Conservation (phyloP, 37 sponge, comb jelly and placozoan genomes). For the Aphrocallistes beatrix region DNA sequence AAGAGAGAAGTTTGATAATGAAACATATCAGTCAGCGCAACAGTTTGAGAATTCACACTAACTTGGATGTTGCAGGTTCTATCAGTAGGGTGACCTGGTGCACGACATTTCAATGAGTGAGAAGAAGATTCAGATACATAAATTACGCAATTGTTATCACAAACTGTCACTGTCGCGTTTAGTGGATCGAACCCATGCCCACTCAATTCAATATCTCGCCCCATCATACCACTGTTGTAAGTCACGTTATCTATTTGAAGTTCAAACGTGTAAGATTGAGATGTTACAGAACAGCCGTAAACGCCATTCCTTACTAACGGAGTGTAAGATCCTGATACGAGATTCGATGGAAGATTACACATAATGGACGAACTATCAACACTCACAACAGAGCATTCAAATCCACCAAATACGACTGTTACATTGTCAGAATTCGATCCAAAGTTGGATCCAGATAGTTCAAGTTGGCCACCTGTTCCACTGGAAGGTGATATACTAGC, state of each 20-base stretch:
- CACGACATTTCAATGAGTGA: slow-evolving; percentile 27
- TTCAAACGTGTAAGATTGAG: slow-evolving; percentile 31
- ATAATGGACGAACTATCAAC: neutral
- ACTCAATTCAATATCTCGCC: slow-evolving; percentile 26
- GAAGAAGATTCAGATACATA: slow-evolving; percentile 8
- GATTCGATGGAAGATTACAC: neutral
- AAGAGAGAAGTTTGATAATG: slow-evolving; percentile 43
- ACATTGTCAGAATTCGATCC: neutral
- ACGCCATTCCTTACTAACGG: slow-evolving; percentile 31
- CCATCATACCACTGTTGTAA: slow-evolving; percentile 42
- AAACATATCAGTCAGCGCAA: slow-evolving; percentile 18
- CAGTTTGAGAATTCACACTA: neutral
- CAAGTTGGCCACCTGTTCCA: slow-evolving; percentile 38
- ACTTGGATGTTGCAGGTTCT: slow-evolving; percentile 23
- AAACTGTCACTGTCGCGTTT: slow-evolving; percentile 30
- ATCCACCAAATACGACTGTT: neutral
- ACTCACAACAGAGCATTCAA: neutral
- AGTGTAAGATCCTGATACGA: slow-evolving; percentile 22
- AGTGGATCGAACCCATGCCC: slow-evolving; percentile 52
- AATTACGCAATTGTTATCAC: slow-evolving; percentile 25
- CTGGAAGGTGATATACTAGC: slow-evolving; percentile 26
- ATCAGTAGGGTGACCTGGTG: slow-evolving; percentile 20
- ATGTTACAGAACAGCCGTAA: neutral
- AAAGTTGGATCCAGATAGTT: slow-evolving; percentile 25
- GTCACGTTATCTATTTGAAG: slow-evolving; percentile 25